These are phyloP conservation scores for Rugalucina vietnamica DNA, from an alignment of 2,888 invertebrate species.

Conservation along the genomic window DNA sequence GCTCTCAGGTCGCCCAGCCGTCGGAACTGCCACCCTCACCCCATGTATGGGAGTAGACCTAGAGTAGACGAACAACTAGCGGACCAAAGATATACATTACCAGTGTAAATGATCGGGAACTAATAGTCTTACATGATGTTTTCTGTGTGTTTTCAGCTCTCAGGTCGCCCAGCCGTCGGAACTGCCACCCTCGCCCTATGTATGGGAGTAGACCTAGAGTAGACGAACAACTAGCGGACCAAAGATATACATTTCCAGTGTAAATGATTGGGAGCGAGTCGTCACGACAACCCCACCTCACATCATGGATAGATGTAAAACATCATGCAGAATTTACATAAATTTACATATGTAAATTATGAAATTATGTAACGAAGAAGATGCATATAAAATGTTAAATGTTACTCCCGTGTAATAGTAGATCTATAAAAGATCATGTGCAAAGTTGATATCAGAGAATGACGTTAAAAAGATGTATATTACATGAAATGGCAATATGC, in stretches of 20 bases:
- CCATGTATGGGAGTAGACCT: slow-evolving; percentile 91
- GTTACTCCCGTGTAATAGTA: too few species aligned
- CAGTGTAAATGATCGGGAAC: not conserved
- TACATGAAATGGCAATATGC: too few species aligned
- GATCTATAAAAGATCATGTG: too few species aligned
- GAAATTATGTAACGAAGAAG: too few species aligned
- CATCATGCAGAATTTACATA: too few species aligned
- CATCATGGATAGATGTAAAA: too few species aligned
- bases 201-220: slow-evolving; percentile 88
- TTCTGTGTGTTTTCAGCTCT: slow-evolving; percentile 76
- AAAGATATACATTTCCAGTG: slow-evolving; percentile 18
- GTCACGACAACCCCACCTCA: not conserved
- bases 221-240: not conserved
- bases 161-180: slow-evolving; percentile 97
- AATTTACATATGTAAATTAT: too few species aligned
- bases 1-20: slow-evolving; percentile 92
- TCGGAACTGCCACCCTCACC: slow-evolving; percentile 99
- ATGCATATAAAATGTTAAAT: too few species aligned
- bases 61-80: not conserved
- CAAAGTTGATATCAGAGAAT: too few species aligned
- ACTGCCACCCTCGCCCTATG: slow-evolving; percentile 98
- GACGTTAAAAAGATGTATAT: too few species aligned
- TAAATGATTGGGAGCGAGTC: not conserved
- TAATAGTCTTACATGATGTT: not conserved
- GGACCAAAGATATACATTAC: slow-evolving; percentile 23